A percentile compares a stretch with the other conserved stretches of the same genome.
These are phyloP conservation scores for Hyperoplus lanceolatus DNA, from an alignment of 2,797 vertebrate genomes.

Conservation along the genomic window DNA sequence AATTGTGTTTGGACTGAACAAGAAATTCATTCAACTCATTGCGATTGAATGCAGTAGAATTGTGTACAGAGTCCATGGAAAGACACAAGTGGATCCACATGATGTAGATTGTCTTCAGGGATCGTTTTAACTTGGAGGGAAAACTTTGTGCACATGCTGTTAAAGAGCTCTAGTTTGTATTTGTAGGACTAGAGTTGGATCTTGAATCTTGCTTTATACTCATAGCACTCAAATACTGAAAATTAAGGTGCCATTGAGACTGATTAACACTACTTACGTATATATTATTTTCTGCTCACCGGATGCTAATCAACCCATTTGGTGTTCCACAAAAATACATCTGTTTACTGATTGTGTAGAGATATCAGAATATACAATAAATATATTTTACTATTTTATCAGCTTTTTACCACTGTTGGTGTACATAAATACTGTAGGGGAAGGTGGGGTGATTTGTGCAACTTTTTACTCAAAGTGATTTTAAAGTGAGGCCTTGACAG, in stretches of 20 bases:
- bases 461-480: too few species aligned
- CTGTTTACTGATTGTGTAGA: not conserved
- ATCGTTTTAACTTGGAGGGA: slow-evolving; percentile 4
- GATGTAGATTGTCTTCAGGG: slow-evolving; percentile 20
- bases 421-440: too few species aligned
- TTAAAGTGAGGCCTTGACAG: too few species aligned
- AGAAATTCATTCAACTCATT: not conserved
- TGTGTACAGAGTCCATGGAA: not conserved
- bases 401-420: slow-evolving; percentile 17
- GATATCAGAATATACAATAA: slow-evolving; percentile 4
- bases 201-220: not conserved
- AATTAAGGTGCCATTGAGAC: not conserved
- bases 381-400: slow-evolving; percentile 1
- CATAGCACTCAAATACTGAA: slow-evolving; percentile 1
- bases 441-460: too few species aligned
- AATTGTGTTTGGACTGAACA: not conserved
- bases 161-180: not conserved
- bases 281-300: slow-evolving; percentile 12
- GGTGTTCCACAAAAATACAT: not conserved
- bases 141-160: slow-evolving; percentile 9
- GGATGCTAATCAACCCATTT: slow-evolving; percentile 6
- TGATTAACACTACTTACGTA: not conserved
- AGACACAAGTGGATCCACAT: not conserved
- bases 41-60: not conserved
- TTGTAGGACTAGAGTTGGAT: not conserved